Percentiles rank a stretch among this genome's conserved stretches.
Evolutionary conservation across 2,888 invertebrate species (phyloP).

Genomic region (Chaitophorus viminalis): DNA sequence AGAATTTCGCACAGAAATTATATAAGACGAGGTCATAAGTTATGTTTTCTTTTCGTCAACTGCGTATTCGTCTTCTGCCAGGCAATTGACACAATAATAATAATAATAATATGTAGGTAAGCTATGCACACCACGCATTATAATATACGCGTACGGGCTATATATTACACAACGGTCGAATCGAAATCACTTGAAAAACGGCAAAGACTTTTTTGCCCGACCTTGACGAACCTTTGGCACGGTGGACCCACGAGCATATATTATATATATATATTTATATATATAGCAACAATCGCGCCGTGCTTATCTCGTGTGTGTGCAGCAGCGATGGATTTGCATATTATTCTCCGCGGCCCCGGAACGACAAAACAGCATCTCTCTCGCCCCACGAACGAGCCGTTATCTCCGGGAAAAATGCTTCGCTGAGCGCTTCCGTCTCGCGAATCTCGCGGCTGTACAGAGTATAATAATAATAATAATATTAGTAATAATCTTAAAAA

Average conservation of each 20-base stretch:
- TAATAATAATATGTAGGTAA: no score
- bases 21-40: no score
- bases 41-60: no score
- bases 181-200: not conserved
- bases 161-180: not conserved
- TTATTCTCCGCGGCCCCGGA: not conserved
- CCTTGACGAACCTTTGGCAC: not conserved
- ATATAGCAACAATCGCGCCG: not conserved
- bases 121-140: no score
- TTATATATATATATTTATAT: no score
- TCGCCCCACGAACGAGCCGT: not conserved
- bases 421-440: not conserved
- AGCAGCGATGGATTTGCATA: conserved; percentile 19
- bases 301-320: conserved; percentile 21
- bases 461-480: no score
- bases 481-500: no score
- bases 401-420: not conserved
- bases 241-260: not conserved
- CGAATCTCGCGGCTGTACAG: no score
- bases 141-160: no score
- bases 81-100: no score
- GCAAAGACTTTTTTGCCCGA: not conserved
- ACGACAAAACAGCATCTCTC: not conserved
- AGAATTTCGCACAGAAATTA: no score
- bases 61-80: no score